Evolutionary conservation across 2,113 vertebrate genomes (phyloP).

Genomic region (Limanda limanda): DNA sequence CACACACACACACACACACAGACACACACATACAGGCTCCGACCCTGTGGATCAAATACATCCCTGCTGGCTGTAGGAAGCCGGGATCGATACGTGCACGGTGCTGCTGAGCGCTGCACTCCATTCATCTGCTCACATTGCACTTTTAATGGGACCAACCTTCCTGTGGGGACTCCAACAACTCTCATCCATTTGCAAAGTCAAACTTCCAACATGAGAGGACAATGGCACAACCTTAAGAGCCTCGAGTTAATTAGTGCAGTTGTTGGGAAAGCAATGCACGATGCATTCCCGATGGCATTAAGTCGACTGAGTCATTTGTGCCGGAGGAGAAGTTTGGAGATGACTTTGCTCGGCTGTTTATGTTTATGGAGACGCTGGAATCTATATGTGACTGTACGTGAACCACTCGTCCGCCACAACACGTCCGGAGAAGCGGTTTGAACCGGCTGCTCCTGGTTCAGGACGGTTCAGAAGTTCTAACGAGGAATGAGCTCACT

Average conservation of each 20-base stretch:
- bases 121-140: conserved; percentile 73
- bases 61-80: conserved; percentile 68
- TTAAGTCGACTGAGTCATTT: conserved; percentile 4
- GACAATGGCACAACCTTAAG: conserved; percentile 29
- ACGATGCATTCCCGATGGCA: conserved; percentile 5
- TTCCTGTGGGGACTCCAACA: conserved; percentile 62
- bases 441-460: conserved; percentile 24
- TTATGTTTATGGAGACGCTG: background rate
- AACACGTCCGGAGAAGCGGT: background rate
- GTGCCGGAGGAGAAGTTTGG: conserved; percentile 1
- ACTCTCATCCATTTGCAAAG: conserved; percentile 58
- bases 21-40: conserved; percentile 58
- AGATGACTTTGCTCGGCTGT: background rate
- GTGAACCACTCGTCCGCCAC: background rate
- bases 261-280: background rate
- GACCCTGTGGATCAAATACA: conserved; percentile 65
- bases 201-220: conserved; percentile 50
- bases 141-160: conserved; percentile 67
- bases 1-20: conserved; percentile 30
- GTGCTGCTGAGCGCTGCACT: conserved; percentile 72
- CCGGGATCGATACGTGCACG: conserved; percentile 77
- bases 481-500: conserved; percentile 1
- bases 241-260: conserved; percentile 48
- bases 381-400: background rate
- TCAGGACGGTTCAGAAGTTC: conserved; percentile 13